phyloP scores from a whole-genome alignment of 1,140 invertebrate genomes.

The Drosophila biarmipes region DNA sequence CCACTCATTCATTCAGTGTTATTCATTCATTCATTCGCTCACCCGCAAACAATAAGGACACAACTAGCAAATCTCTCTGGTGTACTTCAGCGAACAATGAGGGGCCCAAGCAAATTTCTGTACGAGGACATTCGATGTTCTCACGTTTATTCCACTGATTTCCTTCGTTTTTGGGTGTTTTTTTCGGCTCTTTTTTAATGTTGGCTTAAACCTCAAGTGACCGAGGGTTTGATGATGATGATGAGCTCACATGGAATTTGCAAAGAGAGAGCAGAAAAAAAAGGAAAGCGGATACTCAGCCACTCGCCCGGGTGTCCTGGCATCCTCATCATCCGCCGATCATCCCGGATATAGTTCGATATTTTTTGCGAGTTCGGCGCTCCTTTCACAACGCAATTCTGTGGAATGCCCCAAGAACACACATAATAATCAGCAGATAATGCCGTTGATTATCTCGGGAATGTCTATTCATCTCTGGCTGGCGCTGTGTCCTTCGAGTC shows the following conservation, averaged over 20 bases:
- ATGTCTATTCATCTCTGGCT: constrained; percentile 57
- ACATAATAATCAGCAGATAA: constrained; percentile 78
- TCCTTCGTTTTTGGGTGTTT: constrained; percentile 59
- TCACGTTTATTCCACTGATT: constrained; percentile 65
- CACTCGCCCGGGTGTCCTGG: constrained; percentile 67
- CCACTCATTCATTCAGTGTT: constrained; percentile 32
- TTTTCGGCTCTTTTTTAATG: constrained; percentile 62
- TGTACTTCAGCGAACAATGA: constrained; percentile 68
- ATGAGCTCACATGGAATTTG: constrained; percentile 55
- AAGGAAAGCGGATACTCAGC: constrained; percentile 74
- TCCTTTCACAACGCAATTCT: constrained; percentile 68
- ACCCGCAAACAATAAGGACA: constrained; percentile 74
- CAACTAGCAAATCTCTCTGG: constrained; percentile 79
- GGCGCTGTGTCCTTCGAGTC: constrained; percentile 51
- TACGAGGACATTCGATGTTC: constrained; percentile 73
- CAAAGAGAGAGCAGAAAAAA: constrained; percentile 38
- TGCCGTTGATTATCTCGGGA: constrained; percentile 79
- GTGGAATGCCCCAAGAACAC: constrained; percentile 68
- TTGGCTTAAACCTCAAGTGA: constrained; percentile 80
- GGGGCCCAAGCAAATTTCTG: constrained; percentile 68
- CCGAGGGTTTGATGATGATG: constrained; percentile 74
- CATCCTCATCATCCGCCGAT: constrained; percentile 72
- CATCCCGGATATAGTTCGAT: constrained; percentile 82
- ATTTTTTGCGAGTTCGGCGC: constrained; percentile 53
- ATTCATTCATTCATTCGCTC: constrained; percentile 49